These are phyloP conservation scores for Lasioglossum morio DNA, from an alignment of 2,888 invertebrate genomes.

Conservation along the genomic window DNA sequence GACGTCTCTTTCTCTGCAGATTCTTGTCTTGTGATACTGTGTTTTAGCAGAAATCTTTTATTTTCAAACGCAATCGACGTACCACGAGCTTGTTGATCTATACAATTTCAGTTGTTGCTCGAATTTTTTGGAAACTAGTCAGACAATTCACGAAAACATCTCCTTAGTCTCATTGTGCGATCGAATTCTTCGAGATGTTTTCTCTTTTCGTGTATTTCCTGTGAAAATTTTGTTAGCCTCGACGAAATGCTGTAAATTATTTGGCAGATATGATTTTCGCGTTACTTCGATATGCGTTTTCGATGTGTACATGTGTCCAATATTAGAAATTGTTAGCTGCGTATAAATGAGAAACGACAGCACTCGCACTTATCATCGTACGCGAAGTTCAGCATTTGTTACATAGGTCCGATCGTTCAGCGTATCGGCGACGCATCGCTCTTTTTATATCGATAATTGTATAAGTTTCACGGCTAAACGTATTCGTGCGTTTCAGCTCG, in stretches of 20 bases:
- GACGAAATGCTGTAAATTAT: neutral
- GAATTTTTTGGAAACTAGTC: neutral
- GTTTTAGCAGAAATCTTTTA: constrained; percentile 21
- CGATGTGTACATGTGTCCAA: neutral
- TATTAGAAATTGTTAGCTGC: neutral
- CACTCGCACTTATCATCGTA: neutral
- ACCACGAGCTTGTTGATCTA: constrained; percentile 23
- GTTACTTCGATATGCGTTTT: neutral
- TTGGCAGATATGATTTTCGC: neutral
- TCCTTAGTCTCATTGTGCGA: neutral
- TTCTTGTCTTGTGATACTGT: constrained; percentile 46
- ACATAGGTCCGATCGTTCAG: neutral
- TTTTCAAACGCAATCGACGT: constrained; percentile 11
- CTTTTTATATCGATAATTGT: constrained; percentile 29
- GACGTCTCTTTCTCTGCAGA: constrained; percentile 22
- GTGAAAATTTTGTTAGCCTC: neutral
- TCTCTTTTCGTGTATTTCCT: neutral
- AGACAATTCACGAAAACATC: neutral
- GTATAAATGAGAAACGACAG: neutral
- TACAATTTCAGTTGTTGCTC: constrained; percentile 6
- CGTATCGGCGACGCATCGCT: constrained; percentile 20
- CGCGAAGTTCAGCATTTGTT: neutral
- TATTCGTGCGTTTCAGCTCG: neutral
- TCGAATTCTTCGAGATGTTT: neutral
- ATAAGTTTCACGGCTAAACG: neutral